phyloP scores from a whole-genome alignment of 1,140 invertebrate species.

The Bombus haemorrhoidalis region DNA sequence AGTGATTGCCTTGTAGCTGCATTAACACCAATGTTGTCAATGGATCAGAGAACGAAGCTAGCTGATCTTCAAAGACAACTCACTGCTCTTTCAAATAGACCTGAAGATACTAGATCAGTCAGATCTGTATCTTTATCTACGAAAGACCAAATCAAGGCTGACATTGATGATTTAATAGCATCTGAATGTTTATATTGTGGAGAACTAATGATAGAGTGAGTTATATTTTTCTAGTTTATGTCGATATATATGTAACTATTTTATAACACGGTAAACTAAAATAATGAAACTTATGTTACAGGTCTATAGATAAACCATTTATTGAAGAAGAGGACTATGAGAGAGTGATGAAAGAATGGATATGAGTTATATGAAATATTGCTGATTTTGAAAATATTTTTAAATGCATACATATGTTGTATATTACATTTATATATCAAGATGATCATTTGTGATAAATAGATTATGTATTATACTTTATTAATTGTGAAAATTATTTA shows the following conservation, averaged over 20 bases:
- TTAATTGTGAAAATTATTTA: constrained; percentile 32
- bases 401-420: not conserved
- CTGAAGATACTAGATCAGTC: constrained; percentile 84
- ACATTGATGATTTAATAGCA: constrained; percentile 95
- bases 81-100: constrained; percentile 81
- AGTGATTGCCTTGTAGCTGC: constrained; percentile 94
- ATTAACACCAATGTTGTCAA: constrained; percentile 87
- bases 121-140: constrained; percentile 84
- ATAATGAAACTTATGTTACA: constrained; percentile 70
- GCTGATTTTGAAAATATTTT: constrained; percentile 21
- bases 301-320: constrained; percentile 92
- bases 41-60: constrained; percentile 84
- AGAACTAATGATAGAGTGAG: constrained; percentile 92
- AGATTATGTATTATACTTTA: constrained; percentile 19
- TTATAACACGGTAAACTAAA: not conserved
- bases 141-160: constrained; percentile 88
- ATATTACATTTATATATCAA: constrained; percentile 19
- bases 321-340: constrained; percentile 92
- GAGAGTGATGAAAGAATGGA: constrained; percentile 91
- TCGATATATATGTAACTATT: not conserved
- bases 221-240: constrained; percentile 26
- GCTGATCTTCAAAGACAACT: constrained; percentile 86
- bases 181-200: constrained; percentile 97
- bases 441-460: constrained; percentile 23
- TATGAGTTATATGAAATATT: constrained; percentile 80